Conservation (phyloP, 2,797 vertebrate genomes). For the Squalus acanthias region DNA sequence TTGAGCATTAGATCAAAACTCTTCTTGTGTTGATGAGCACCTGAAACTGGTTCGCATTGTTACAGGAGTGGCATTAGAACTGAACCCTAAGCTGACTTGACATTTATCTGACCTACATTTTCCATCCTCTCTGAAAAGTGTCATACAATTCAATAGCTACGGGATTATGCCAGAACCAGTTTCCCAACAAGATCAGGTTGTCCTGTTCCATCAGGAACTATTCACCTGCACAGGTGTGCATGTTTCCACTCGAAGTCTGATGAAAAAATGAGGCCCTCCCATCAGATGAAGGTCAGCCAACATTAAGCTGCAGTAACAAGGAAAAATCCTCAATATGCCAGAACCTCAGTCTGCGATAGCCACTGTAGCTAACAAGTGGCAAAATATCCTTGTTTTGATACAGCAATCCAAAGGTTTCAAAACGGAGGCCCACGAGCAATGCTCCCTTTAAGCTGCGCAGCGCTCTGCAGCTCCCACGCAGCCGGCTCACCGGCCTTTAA, state of each 20-base stretch:
- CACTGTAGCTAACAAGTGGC: background rate
- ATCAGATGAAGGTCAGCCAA: background rate
- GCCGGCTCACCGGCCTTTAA: too few relatives aligned
- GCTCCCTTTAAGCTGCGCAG: too few relatives aligned
- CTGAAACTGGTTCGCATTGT: background rate
- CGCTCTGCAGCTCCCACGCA: too few relatives aligned
- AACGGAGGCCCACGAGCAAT: background rate
- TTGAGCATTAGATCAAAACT: background rate
- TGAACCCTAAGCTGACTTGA: background rate
- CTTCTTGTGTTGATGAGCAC: background rate
- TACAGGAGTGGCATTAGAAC: background rate
- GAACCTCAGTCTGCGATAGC: background rate
- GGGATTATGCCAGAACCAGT: background rate
- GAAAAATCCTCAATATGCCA: background rate
- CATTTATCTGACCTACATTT: background rate
- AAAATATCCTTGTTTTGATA: background rate
- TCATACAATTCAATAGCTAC: background rate
- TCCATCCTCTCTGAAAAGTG: background rate
- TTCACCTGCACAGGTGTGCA: background rate
- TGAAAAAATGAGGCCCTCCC: background rate
- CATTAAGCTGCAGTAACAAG: background rate
- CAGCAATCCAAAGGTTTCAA: background rate
- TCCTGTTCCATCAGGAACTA: background rate
- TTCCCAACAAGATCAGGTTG: background rate
- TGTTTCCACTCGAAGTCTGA: background rate